Evolutionary conservation across 2,888 invertebrate genomes (phyloP).

Genomic region (Suillia variegata): DNA sequence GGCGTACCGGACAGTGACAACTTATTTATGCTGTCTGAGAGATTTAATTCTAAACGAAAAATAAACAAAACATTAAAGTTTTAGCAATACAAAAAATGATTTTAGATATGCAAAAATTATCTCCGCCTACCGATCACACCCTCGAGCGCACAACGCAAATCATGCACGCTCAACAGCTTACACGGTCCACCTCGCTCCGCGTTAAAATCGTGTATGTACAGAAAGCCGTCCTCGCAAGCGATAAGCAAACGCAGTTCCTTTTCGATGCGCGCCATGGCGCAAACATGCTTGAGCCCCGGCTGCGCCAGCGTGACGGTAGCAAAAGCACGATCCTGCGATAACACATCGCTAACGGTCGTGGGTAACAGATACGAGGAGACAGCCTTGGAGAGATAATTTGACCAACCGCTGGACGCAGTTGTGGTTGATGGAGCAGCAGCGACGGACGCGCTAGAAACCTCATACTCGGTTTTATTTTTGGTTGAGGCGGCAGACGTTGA

Average conservation of each 20-base stretch:
- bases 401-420: slow-evolving; percentile 44
- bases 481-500: slow-evolving; percentile 23
- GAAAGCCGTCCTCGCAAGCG: slow-evolving; percentile 60
- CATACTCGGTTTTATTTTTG: slow-evolving; percentile 39
- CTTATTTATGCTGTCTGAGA: slow-evolving; percentile 48
- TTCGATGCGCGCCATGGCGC: slow-evolving; percentile 55
- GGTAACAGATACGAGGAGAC: slow-evolving; percentile 58
- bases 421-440: slow-evolving; percentile 13
- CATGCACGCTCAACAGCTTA: slow-evolving; percentile 56
- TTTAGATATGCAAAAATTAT: neutral
- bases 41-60: slow-evolving; percentile 41
- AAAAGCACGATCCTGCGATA: slow-evolving; percentile 60
- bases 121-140: slow-evolving; percentile 51
- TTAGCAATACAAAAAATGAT: neutral
- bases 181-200: slow-evolving; percentile 56
- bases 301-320: slow-evolving; percentile 57
- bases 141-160: slow-evolving; percentile 55
- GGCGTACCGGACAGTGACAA: slow-evolving; percentile 42
- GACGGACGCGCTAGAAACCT: slow-evolving; percentile 3
- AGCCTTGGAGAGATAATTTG: slow-evolving; percentile 57
- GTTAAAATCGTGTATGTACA: slow-evolving; percentile 59
- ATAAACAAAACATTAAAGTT: neutral
- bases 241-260: slow-evolving; percentile 56
- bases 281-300: slow-evolving; percentile 56
- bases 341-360: slow-evolving; percentile 58